phyloP scores from a whole-genome alignment of 2,113 vertebrate genomes.

The Nansenia antarctica region DNA sequence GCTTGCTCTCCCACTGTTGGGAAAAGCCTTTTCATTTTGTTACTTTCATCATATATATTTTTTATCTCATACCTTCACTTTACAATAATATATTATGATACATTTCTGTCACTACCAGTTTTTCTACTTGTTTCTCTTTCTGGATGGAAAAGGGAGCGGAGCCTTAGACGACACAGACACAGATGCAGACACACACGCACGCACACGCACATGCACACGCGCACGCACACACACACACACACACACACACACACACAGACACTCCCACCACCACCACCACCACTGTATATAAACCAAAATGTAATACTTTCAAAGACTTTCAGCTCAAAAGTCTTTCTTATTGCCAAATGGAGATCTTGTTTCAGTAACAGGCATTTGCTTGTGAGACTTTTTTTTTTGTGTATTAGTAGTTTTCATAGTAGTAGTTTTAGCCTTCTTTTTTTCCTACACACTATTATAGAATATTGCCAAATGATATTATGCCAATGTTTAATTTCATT shows the following conservation, averaged over 20 bases:
- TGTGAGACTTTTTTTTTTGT: constrained; percentile 37
- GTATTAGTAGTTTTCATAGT: constrained; percentile 48
- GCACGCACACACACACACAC: too few relatives aligned
- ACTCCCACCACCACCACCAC: too few relatives aligned
- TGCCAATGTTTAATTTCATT: constrained; percentile 51
- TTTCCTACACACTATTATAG: constrained; percentile 46
- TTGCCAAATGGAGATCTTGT: constrained; percentile 71
- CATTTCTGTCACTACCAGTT: constrained; percentile 40
- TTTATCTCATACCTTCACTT: constrained; percentile 47
- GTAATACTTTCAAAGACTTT: constrained; percentile 40
- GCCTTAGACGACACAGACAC: constrained; percentile 29
- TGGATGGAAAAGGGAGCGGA: constrained; percentile 73
- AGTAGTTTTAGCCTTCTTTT: constrained; percentile 3
- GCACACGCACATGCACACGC: too few relatives aligned
- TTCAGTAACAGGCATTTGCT: constrained; percentile 48
- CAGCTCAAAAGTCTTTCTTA: constrained; percentile 59
- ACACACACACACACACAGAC: too few relatives aligned
- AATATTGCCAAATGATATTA: constrained; percentile 70
- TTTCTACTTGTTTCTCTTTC: constrained; percentile 54
- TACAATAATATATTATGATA: constrained; percentile 19
- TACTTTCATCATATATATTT: constrained; percentile 24
- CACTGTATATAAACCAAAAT: constrained; percentile 67
- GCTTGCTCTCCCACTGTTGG: constrained; percentile 31
- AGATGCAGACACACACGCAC: too few relatives aligned
- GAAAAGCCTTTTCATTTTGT: constrained; percentile 41